A percentile compares a stretch with the other conserved stretches of the same genome.
Evolutionary conservation across 2,888 invertebrate species (phyloP).

Genomic region (Melanargia galathea): DNA sequence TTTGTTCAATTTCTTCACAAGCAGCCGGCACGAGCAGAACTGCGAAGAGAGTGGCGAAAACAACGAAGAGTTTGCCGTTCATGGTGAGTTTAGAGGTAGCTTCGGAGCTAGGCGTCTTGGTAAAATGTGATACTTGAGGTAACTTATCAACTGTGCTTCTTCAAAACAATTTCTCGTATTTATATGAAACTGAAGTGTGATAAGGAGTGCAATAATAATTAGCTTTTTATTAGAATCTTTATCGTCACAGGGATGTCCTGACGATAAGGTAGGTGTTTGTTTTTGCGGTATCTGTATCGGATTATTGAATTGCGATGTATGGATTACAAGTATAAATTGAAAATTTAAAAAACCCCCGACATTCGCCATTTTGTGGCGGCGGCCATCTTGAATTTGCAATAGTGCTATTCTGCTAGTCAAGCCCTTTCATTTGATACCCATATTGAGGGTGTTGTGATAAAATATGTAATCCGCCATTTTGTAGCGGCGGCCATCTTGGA

Average conservation of each 20-base stretch:
- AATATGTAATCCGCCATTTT: too few relatives aligned
- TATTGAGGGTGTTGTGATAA: too few relatives aligned
- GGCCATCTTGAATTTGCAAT: too few relatives aligned
- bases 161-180: neutral
- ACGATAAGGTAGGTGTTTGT: neutral
- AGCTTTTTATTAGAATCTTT: neutral
- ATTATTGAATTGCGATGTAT: too few relatives aligned
- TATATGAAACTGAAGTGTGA: constrained; percentile 1
- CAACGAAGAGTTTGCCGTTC: constrained; percentile 16
- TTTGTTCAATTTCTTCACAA: constrained; percentile 2
- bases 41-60: constrained; percentile 1
- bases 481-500: too few relatives aligned
- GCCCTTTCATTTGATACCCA: too few relatives aligned
- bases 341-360: too few relatives aligned
- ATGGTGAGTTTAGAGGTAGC: neutral
- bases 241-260: neutral
- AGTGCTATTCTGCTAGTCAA: too few relatives aligned
- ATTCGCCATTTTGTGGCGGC: too few relatives aligned
- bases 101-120: neutral
- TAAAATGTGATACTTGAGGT: neutral
- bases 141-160: constrained; percentile 6
- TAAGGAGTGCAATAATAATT: neutral
- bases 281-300: neutral
- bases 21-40: constrained; percentile 8
- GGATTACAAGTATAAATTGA: too few relatives aligned